These are phyloP conservation scores for Dolichopus griseipennis DNA, from an alignment of 2,888 invertebrate genomes.

Conservation along the genomic window DNA sequence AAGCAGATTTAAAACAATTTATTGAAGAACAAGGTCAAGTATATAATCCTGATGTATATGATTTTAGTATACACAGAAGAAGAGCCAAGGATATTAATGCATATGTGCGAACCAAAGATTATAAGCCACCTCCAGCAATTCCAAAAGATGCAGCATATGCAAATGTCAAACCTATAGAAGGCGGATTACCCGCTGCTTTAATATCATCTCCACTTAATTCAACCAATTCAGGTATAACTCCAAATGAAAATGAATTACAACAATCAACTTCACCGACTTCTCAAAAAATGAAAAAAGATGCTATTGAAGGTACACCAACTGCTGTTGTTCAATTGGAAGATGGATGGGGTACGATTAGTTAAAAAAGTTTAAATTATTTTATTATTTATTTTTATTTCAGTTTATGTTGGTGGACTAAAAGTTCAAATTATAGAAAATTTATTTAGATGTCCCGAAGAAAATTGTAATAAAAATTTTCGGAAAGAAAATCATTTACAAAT, in stretches of 20 bases:
- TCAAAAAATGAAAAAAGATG: conserved; percentile 19
- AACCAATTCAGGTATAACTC: not conserved
- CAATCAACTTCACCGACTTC: conserved; percentile 16
- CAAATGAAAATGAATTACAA: conserved; percentile 15
- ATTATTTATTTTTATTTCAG: conserved; percentile 27
- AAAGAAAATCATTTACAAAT: conserved; percentile 84
- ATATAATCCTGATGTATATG: conserved; percentile 50
- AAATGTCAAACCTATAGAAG: conserved; percentile 22
- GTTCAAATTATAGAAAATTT: conserved; percentile 62
- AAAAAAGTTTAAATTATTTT: not conserved
- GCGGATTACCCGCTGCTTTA: conserved; percentile 6
- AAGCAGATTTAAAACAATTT: conserved; percentile 48
- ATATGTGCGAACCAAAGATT: conserved; percentile 40
- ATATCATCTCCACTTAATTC: conserved; percentile 11
- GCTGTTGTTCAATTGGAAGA: conserved; percentile 27
- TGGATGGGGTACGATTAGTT: conserved; percentile 33
- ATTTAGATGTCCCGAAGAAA: conserved; percentile 66
- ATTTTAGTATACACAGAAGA: conserved; percentile 51
- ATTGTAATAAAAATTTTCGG: conserved; percentile 81
- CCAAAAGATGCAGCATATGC: conserved; percentile 27
- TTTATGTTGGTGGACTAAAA: conserved; percentile 51
- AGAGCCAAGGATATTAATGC: conserved; percentile 43
- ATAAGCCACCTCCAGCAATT: conserved; percentile 35
- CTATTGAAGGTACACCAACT: not conserved
- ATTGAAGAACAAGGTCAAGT: conserved; percentile 40